A percentile compares a stretch with the other conserved stretches of the same genome.
These are phyloP conservation scores for Blastobasis lacticolella DNA, from an alignment of 2,888 invertebrate genomes.

Conservation along the genomic window DNA sequence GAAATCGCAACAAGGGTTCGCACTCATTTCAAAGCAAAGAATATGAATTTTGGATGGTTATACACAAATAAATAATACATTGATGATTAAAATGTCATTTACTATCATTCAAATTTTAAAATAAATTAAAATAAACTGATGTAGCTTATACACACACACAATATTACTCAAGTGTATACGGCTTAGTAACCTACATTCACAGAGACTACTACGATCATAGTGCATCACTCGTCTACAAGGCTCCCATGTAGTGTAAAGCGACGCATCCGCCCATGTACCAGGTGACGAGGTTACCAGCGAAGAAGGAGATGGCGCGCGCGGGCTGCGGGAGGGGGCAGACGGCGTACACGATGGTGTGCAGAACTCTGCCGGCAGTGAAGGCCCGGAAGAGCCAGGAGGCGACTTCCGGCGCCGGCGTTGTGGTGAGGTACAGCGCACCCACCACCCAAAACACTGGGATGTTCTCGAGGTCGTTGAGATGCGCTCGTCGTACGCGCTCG, in stretches of 20 bases:
- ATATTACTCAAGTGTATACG: too few species aligned
- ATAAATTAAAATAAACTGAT: too few species aligned
- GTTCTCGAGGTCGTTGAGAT: slow-evolving; percentile 82
- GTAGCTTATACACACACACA: too few species aligned
- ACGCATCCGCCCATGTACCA: slow-evolving; percentile 51
- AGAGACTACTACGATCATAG: too few species aligned
- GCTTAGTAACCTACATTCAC: too few species aligned
- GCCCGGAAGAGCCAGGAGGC: slow-evolving; percentile 55
- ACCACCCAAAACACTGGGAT: slow-evolving; percentile 78
- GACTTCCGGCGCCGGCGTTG: slow-evolving; percentile 60
- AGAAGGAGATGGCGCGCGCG: slow-evolving; percentile 41
- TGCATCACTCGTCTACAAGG: slow-evolving; percentile 17
- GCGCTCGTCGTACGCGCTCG: slow-evolving; percentile 69
- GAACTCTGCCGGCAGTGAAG: slow-evolving; percentile 70
- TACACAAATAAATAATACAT: too few species aligned
- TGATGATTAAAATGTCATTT: too few species aligned
- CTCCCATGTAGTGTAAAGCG: slow-evolving; percentile 31
- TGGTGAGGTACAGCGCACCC: slow-evolving; percentile 75
- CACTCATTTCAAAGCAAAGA: too few species aligned
- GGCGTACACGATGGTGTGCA: slow-evolving; percentile 79
- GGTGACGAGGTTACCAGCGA: slow-evolving; percentile 32
- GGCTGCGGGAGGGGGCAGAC: slow-evolving; percentile 76
- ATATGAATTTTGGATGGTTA: too few species aligned
- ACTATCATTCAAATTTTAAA: too few species aligned
- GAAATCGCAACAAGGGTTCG: too few species aligned